phyloP scores from a whole-genome alignment of 2,888 invertebrate genomes.

The Chironomus riparius region DNA sequence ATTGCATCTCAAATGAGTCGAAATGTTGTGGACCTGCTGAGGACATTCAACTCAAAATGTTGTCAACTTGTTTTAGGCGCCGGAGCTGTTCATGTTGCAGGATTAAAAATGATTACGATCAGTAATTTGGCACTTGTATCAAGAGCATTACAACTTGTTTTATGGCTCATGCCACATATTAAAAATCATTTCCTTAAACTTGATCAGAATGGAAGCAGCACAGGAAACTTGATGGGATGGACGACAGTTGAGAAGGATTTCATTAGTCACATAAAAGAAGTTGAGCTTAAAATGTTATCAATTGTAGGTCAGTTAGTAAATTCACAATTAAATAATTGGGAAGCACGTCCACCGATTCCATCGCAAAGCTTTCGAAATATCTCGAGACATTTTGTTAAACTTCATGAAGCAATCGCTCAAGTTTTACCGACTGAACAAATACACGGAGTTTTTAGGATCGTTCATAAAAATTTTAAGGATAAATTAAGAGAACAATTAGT shows the following conservation, averaged over 20 bases:
- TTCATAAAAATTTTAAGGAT: constrained; percentile 79
- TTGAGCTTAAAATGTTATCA: constrained; percentile 80
- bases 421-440: constrained; percentile 75
- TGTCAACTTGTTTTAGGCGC: constrained; percentile 94
- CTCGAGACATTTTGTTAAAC: constrained; percentile 77
- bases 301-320: constrained; percentile 81
- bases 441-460: constrained; percentile 62
- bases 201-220: constrained; percentile 43
- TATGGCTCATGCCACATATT: constrained; percentile 69
- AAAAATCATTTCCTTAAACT: constrained; percentile 57
- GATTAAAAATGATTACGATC: constrained; percentile 88
- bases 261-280: constrained; percentile 82
- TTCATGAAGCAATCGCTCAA: constrained; percentile 82
- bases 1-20: constrained; percentile 72
- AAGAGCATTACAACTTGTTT: constrained; percentile 69
- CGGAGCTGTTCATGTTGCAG: constrained; percentile 90
- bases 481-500: constrained; percentile 73
- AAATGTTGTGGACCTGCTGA: constrained; percentile 77
- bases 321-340: constrained; percentile 78
- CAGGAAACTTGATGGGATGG: constrained; percentile 42
- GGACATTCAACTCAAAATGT: constrained; percentile 78
- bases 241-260: constrained; percentile 70
- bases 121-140: constrained; percentile 84
- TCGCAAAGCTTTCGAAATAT: constrained; percentile 82
- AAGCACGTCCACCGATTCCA: constrained; percentile 90